Percentiles rank a stretch among this genome's conserved stretches.
phyloP scores from a whole-genome alignment of 2,113 vertebrate species.

The Phalacrocorax carbo region DNA sequence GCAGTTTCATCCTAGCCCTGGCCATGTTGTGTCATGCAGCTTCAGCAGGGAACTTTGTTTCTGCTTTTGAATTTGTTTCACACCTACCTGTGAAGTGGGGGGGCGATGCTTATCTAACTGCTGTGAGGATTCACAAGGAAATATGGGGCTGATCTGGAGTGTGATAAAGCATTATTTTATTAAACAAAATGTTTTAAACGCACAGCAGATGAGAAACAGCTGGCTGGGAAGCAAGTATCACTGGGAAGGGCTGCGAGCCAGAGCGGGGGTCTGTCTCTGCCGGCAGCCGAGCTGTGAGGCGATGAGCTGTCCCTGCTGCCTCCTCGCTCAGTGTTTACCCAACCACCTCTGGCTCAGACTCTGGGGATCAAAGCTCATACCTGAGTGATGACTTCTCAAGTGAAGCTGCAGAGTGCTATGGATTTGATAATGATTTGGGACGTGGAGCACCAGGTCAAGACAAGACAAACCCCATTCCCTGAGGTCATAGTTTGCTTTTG shows the following conservation, averaged over 20 bases:
- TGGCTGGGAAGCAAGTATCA: neutral
- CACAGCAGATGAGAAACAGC: neutral
- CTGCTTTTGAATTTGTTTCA: neutral
- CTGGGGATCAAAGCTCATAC: neutral
- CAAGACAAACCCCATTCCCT: neutral
- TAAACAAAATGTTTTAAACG: neutral
- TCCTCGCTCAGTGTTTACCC: neutral
- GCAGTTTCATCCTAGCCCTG: rapidly evolving
- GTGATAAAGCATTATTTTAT: rapidly evolving
- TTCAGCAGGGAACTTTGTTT: neutral
- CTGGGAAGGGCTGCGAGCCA: too few species aligned
- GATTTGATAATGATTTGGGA: neutral
- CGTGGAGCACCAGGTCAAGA: neutral
- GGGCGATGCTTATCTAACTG: rapidly evolving
- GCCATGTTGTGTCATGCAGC: rapidly evolving
- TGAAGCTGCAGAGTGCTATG: rapidly evolving
- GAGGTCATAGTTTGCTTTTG: neutral
- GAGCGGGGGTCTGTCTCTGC: neutral
- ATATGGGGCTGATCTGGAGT: rapidly evolving
- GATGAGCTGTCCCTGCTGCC: neutral
- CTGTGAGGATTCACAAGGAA: neutral
- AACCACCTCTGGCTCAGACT: rapidly evolving
- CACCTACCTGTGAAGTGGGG: too few species aligned
- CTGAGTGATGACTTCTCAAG: neutral
- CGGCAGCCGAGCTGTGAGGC: neutral